A percentile compares a stretch with the other conserved stretches of the same genome.
Conservation (phyloP, 2,888 invertebrate genomes). For the Dasysyrphus albostriatus region DNA sequence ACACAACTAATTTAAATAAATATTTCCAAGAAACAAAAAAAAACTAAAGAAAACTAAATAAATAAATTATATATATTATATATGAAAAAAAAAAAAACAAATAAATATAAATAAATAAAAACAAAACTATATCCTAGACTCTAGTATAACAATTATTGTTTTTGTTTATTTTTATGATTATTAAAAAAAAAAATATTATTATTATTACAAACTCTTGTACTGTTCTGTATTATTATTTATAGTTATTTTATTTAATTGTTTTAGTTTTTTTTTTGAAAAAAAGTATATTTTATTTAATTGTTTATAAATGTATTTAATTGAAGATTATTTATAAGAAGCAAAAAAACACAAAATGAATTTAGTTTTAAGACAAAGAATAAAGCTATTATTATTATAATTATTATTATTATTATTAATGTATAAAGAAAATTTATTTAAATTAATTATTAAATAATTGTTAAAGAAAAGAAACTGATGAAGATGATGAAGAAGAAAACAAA, state of each 20-base stretch:
- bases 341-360: conserved; percentile 59
- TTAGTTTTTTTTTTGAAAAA: conserved; percentile 32
- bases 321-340: conserved; percentile 42
- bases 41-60: conserved; percentile 66
- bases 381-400: conserved; percentile 68
- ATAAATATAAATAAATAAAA: conserved; percentile 56
- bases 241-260: conserved; percentile 63
- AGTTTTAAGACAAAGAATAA: conserved; percentile 72
- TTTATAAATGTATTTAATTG: conserved; percentile 75
- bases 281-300: conserved; percentile 65
- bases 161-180: conserved; percentile 60
- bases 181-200: conserved; percentile 2
- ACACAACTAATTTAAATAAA: conserved; percentile 40
- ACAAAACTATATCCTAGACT: conserved; percentile 72
- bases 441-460: conserved; percentile 74
- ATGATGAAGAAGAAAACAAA: conserved; percentile 33
- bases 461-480: conserved; percentile 44
- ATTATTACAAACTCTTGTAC: conserved; percentile 49
- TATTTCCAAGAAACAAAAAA: conserved; percentile 69
- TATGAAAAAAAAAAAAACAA: conserved; percentile 59
- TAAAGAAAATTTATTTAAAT: conserved; percentile 75
- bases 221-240: conserved; percentile 76
- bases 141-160: conserved; percentile 66
- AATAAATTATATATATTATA: conserved; percentile 75
- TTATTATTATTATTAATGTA: conserved; percentile 61